A percentile compares a stretch with the other conserved stretches of the same genome.
Conservation (phyloP, 2,888 invertebrate species). For the Agonopterix arenella region DNA sequence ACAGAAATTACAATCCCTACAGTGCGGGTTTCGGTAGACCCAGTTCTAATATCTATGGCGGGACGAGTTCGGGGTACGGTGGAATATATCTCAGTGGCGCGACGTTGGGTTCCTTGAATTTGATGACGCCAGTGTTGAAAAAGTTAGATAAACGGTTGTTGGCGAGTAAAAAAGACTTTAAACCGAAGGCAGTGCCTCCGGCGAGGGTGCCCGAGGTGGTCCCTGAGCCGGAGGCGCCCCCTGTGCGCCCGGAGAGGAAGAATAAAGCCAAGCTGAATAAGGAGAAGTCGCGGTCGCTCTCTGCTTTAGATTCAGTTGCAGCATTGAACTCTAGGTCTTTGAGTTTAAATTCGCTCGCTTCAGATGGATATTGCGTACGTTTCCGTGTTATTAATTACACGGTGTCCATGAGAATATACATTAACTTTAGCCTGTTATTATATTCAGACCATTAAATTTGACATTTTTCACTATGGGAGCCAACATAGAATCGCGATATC, state of each 20-base stretch:
- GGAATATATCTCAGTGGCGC: constrained; percentile 80
- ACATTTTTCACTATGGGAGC: too few species aligned
- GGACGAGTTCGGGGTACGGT: constrained; percentile 81
- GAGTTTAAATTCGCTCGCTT: constrained; percentile 83
- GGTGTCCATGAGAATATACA: too few species aligned
- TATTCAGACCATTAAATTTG: too few species aligned
- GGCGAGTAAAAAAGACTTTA: constrained; percentile 70
- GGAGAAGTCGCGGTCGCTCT: constrained; percentile 63
- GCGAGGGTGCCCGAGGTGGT: constrained; percentile 40
- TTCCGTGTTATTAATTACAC: background rate
- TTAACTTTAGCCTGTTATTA: too few species aligned
- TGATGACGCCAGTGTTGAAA: constrained; percentile 73
- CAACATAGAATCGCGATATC: too few species aligned
- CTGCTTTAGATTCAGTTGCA: constrained; percentile 44
- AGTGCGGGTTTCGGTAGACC: constrained; percentile 57
- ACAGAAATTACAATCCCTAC: constrained; percentile 67
- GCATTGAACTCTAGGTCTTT: constrained; percentile 73
- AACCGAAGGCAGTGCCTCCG: constrained; percentile 58
- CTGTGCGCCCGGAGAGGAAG: constrained; percentile 55
- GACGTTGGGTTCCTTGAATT: constrained; percentile 74
- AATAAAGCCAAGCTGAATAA: constrained; percentile 48
- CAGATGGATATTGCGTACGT: constrained; percentile 92
- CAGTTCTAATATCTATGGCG: constrained; percentile 75
- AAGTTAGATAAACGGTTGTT: constrained; percentile 66
- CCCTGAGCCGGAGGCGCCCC: constrained; percentile 27